Evolutionary conservation across 2,113 vertebrate genomes (phyloP).

Genomic region (Boleophthalmus pectinirostris): DNA sequence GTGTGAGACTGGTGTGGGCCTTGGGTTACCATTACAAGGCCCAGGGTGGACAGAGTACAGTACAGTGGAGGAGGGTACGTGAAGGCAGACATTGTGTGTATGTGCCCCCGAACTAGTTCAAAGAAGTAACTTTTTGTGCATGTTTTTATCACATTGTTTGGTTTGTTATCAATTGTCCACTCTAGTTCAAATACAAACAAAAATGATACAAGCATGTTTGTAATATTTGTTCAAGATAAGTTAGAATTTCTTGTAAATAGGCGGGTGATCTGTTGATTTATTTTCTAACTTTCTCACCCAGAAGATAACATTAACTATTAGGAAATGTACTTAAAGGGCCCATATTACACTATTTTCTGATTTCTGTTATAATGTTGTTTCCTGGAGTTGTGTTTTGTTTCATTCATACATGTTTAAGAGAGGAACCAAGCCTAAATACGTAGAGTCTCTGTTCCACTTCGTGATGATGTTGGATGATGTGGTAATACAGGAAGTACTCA

Average conservation of each 20-base stretch:
- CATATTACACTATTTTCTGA: too few relatives aligned
- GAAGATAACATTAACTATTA: too few relatives aligned
- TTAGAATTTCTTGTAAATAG: neutral
- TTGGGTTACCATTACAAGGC: slow-evolving; percentile 88
- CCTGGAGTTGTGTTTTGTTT: too few relatives aligned
- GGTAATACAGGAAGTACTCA: too few relatives aligned
- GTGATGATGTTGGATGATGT: too few relatives aligned
- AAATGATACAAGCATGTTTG: neutral
- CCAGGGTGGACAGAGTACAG: slow-evolving; percentile 69
- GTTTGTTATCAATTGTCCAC: slow-evolving; percentile 12
- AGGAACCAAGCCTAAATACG: too few relatives aligned
- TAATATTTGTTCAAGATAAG: neutral
- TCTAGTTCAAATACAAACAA: neutral
- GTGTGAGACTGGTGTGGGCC: slow-evolving; percentile 67
- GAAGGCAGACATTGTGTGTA: slow-evolving; percentile 63
- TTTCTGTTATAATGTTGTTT: too few relatives aligned
- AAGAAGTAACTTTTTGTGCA: slow-evolving; percentile 38
- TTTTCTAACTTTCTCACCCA: too few relatives aligned
- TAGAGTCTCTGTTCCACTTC: too few relatives aligned
- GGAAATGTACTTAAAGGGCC: too few relatives aligned
- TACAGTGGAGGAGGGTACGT: slow-evolving; percentile 71
- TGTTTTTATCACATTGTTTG: slow-evolving; percentile 43
- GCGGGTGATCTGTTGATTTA: neutral
- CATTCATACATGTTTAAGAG: too few relatives aligned
- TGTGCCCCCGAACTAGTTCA: slow-evolving; percentile 32